phyloP scores from a whole-genome alignment of 2,888 invertebrate species.

The Eulithis prunata region DNA sequence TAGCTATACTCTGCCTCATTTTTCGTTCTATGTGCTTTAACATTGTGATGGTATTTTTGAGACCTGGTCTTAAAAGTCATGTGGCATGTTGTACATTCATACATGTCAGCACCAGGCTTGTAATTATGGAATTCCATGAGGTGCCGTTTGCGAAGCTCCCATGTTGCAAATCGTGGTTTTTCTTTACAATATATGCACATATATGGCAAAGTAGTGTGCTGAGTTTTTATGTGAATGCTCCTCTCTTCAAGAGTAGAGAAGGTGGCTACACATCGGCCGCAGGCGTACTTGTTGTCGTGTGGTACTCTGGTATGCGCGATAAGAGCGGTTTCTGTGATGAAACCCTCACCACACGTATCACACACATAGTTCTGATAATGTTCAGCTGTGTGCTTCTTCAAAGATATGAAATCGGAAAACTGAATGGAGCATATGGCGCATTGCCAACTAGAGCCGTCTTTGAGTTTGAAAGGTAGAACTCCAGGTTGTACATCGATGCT shows the following conservation, averaged over 20 bases:
- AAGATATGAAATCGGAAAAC: constrained; percentile 70
- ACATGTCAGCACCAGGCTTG: constrained; percentile 75
- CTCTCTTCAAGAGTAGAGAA: constrained; percentile 73
- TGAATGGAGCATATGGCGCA: constrained; percentile 75
- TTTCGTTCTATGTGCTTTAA: constrained; percentile 74
- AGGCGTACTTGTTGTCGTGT: constrained; percentile 74
- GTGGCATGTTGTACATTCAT: constrained; percentile 77
- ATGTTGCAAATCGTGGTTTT: constrained; percentile 75
- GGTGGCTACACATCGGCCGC: constrained; percentile 74
- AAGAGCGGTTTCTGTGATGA: constrained; percentile 73
- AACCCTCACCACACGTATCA: constrained; percentile 77
- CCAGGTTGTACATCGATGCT: constrained; percentile 75
- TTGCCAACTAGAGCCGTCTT: constrained; percentile 73
- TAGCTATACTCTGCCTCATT: constrained; percentile 76
- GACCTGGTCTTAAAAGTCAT: constrained; percentile 78
- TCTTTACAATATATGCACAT: constrained; percentile 78
- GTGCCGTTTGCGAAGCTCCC: constrained; percentile 74
- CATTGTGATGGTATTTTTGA: constrained; percentile 78
- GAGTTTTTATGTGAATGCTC: constrained; percentile 71
- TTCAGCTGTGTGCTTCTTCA: constrained; percentile 74
- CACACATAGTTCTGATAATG: constrained; percentile 79
- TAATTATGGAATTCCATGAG: constrained; percentile 77
- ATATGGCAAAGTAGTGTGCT: constrained; percentile 72
- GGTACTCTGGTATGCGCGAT: constrained; percentile 73
- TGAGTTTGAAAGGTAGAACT: constrained; percentile 73